Evolutionary conservation across 2,797 vertebrate genomes (phyloP).

Genomic region (Lacerta viridis): DNA sequence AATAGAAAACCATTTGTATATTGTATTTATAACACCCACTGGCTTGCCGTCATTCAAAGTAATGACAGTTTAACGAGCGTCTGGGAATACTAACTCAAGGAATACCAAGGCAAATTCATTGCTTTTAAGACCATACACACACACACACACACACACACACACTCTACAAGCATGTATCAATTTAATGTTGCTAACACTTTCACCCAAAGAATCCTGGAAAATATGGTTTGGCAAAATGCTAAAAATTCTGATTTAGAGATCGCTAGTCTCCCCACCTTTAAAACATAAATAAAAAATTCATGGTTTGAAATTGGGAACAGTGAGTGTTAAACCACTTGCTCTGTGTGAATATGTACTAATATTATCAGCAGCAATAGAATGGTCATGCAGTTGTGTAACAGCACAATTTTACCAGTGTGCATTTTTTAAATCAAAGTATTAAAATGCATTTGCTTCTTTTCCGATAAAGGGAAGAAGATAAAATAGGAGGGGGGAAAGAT

Average conservation of each 20-base stretch:
- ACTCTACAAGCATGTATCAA: neutral
- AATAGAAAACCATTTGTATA: neutral
- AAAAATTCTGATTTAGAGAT: neutral
- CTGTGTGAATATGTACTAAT: neutral
- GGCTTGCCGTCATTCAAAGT: slow-evolving; percentile 45
- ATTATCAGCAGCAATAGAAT: neutral
- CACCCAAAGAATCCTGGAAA: neutral
- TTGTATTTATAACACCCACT: neutral
- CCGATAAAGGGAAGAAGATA: neutral
- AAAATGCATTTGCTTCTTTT: neutral
- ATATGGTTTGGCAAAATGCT: neutral
- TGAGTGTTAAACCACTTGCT: neutral
- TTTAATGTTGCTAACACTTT: neutral
- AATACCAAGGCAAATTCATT: neutral
- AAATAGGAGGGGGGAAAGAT: neutral
- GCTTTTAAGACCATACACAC: neutral
- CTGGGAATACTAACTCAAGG: neutral
- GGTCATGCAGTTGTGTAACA: neutral
- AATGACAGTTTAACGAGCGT: slow-evolving; percentile 5
- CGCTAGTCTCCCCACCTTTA: neutral
- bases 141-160: too few species aligned
- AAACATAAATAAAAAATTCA: neutral
- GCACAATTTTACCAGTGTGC: neutral
- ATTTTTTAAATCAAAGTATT: neutral
- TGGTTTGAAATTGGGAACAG: neutral